phyloP scores from a whole-genome alignment of 2,797 vertebrate genomes.

The Geotria australis region DNA sequence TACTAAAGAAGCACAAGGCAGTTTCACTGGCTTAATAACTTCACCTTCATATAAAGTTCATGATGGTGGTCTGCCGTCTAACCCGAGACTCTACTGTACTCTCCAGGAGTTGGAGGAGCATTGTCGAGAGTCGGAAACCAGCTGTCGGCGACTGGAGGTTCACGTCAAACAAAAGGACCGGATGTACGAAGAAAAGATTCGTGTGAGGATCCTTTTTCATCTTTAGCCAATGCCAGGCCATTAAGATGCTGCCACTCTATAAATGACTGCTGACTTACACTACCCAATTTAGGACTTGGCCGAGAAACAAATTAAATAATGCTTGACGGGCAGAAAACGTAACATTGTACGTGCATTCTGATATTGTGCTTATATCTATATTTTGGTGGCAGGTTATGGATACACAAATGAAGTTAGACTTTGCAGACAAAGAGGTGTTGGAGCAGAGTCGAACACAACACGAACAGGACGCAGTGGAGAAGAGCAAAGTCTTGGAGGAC shows the following conservation, averaged over 20 bases:
- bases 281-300: too few species aligned
- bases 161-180: constrained; percentile 84
- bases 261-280: too few species aligned
- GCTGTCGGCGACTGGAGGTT: constrained; percentile 67
- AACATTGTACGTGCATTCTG: too few species aligned
- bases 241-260: too few species aligned
- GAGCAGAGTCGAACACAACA: constrained; percentile 51
- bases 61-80: too few species aligned
- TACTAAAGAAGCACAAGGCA: too few species aligned
- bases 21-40: too few species aligned
- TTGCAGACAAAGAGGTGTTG: constrained; percentile 67
- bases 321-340: too few species aligned
- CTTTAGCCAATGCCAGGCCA: background rate
- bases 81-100: background rate
- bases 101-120: constrained; percentile 75
- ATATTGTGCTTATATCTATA: too few species aligned
- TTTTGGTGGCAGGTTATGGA: constrained; percentile 35
- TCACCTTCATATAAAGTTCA: too few species aligned
- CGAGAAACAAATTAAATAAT: too few species aligned
- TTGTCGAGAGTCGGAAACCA: constrained; percentile 62
- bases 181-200: constrained; percentile 82
- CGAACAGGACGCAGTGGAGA: constrained; percentile 65
- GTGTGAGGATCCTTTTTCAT: constrained; percentile 20
- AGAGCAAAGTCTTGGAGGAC: constrained; percentile 72
- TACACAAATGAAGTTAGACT: constrained; percentile 72